A percentile compares a stretch with the other conserved stretches of the same genome.
Conservation (phyloP, 1,140 invertebrate genomes). For the Drosophila dunni region DNA sequence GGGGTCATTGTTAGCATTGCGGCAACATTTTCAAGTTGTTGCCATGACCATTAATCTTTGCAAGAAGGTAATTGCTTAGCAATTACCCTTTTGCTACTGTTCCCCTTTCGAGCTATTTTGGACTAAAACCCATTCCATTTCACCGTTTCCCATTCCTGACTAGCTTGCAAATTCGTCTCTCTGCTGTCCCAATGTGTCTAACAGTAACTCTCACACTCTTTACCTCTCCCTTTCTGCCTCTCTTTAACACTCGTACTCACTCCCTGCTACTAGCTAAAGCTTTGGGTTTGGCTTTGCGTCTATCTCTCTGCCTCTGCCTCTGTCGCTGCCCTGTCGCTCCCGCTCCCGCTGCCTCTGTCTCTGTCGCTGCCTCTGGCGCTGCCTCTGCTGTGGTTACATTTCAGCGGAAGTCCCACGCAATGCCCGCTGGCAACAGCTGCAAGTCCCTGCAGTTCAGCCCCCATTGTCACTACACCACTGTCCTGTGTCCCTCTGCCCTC, state of each 20-base stretch:
- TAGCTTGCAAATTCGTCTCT: conserved; percentile 43
- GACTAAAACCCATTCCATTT: conserved; percentile 16
- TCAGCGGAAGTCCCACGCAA: conserved; percentile 81
- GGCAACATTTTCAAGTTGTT: conserved; percentile 72
- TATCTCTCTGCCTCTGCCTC: conserved; percentile 16
- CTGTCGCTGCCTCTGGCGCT: conserved; percentile 56
- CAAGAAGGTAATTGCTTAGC: conserved; percentile 82
- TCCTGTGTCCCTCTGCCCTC: too few species aligned
- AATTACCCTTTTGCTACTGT: conserved; percentile 72
- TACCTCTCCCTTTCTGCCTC: too few species aligned
- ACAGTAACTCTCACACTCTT: too few species aligned
- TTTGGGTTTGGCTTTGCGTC: conserved; percentile 19
- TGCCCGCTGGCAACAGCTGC: conserved; percentile 76
- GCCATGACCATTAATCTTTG: conserved; percentile 79
- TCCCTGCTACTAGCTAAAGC: too few species aligned
- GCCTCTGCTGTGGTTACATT: conserved; percentile 77
- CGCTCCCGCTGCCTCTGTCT: conserved; percentile 37
- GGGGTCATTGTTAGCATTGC: conserved; percentile 77
- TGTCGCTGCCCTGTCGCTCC: conserved; percentile 32
- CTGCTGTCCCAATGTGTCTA: conserved; percentile 28
- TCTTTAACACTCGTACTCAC: too few species aligned
- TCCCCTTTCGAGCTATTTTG: conserved; percentile 1
- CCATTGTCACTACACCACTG: conserved; percentile 7
- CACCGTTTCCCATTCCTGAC: conserved; percentile 30
- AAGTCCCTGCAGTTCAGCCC: conserved; percentile 32